Base-by-base conservation (phyloP, 2,888 invertebrate genomes). In the Isoperla grammatica region DNA sequence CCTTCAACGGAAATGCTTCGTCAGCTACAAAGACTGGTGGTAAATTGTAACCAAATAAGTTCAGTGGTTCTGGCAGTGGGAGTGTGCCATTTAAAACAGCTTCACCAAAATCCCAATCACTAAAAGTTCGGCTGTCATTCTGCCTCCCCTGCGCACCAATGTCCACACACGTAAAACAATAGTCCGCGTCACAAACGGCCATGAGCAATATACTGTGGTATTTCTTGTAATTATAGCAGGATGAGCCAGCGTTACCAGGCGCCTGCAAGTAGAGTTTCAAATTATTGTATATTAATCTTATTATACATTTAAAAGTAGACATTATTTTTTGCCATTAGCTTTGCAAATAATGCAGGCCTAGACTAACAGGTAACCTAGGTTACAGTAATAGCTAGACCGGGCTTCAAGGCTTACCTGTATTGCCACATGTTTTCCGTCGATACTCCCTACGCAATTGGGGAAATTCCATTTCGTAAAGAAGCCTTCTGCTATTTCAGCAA, bases 1-100 rank as follows among this genome's bases (percentile, higher is more conserved):
- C 12, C 6, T 49, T 17, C 29, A 62, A 19, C 11, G 61, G 59
- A 61, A 61, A 61, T 11, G 59, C 61, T n/a, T 48, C 61, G 37
- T 61, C 61, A 1, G 19, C 61, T 2, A 61, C 54, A 43, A 61
- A 59, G 2, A 50, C 59, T 23, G 19, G 22, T 2, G 55, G 45
- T 13, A 61, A 29, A 12, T 5, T 22, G n/a, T n/a, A n/a, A 8
- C 42, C 57, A 15, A 29, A 20, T 13, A 50, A 15, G 11, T 57
- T 17, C n/a, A 50, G 19, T 11, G 50, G 19, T 9, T 12, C 39
- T 19, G 53, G 53, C 3, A 53, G 12, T 2, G 37, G 37, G 1
- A 53, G 20, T n/a, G 15, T 17, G 5, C 37, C 11, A 2, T 57
- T 37, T 5, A 46, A 2, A 2, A 57, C 20, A 1, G 57, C 48